Conservation (phyloP, 2,888 invertebrate species). For the Callyntrura sp. region DNA sequence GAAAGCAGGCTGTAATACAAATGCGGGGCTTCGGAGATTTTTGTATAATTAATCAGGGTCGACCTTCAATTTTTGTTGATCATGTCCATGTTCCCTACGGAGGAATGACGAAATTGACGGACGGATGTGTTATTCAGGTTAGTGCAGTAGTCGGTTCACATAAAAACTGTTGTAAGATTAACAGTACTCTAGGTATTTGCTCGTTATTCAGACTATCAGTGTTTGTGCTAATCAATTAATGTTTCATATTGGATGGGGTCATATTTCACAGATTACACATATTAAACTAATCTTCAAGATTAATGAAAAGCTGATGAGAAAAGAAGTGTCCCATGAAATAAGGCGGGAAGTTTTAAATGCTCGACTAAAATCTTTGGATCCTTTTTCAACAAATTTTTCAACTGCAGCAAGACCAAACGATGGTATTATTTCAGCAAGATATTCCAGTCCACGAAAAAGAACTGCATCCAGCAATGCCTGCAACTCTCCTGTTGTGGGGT, state of each 20-base stretch:
- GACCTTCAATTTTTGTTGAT: conserved; percentile 97
- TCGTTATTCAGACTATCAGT: no score
- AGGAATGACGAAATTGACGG: conserved; percentile 95
- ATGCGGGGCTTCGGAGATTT: conserved; percentile 97
- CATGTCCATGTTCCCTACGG: conserved; percentile 95
- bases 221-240: no score
- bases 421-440: conserved; percentile 34
- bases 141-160: no score
- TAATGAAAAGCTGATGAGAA: conserved; percentile 75
- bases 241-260: no score
- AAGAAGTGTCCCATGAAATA: conserved; percentile 59
- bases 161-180: no score
- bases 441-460: conserved; percentile 40
- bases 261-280: conserved; percentile 79
- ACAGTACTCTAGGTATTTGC: no score
- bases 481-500: conserved; percentile 48
- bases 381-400: not conserved
- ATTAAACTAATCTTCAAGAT: conserved; percentile 82
- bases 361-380: conserved; percentile 46
- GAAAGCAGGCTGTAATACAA: conserved; percentile 96
- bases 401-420: conserved; percentile 2
- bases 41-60: conserved; percentile 97
- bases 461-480: conserved; percentile 33
- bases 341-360: conserved; percentile 62
- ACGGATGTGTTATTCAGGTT: conserved; percentile 98